A percentile compares a stretch with the other conserved stretches of the same genome.
phyloP scores from a whole-genome alignment of 2,888 invertebrate genomes.

The Morpho achilles region DNA sequence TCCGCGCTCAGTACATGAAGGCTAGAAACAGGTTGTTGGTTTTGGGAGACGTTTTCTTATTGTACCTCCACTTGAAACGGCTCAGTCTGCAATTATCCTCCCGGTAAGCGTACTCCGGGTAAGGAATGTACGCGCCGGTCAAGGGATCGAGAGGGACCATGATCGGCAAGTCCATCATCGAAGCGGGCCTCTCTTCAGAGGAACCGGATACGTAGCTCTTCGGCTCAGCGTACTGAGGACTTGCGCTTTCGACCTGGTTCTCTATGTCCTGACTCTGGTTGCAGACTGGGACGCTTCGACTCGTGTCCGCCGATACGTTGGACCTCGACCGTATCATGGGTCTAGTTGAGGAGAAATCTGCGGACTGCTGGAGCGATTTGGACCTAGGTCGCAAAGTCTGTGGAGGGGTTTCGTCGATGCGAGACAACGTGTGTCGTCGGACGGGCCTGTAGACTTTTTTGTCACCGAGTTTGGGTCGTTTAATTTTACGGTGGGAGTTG shows the following conservation, averaged over 20 bases:
- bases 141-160: slow-evolving; percentile 58
- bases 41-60: slow-evolving; percentile 47
- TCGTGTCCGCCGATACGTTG: slow-evolving; percentile 68
- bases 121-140: slow-evolving; percentile 62
- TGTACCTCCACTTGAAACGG: slow-evolving; percentile 48
- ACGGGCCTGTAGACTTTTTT: slow-evolving; percentile 62
- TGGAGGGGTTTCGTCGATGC: slow-evolving; percentile 65
- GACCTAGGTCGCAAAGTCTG: slow-evolving; percentile 42
- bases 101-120: slow-evolving; percentile 60
- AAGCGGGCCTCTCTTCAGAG: slow-evolving; percentile 52
- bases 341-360: slow-evolving; percentile 61
- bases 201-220: slow-evolving; percentile 49
- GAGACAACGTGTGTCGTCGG: slow-evolving; percentile 57
- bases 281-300: slow-evolving; percentile 68
- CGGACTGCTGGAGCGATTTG: slow-evolving; percentile 56
- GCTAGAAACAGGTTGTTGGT: slow-evolving; percentile 71
- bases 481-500: slow-evolving; percentile 65
- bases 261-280: slow-evolving; percentile 59
- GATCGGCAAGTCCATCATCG: slow-evolving; percentile 64
- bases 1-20: slow-evolving; percentile 73
- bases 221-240: slow-evolving; percentile 68
- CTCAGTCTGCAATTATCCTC: slow-evolving; percentile 51
- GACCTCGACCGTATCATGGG: slow-evolving; percentile 60
- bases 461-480: slow-evolving; percentile 56
- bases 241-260: slow-evolving; percentile 48